Evolutionary conservation across 2,888 invertebrate genomes (phyloP).

Genomic region (Cheilosia scutellata): DNA sequence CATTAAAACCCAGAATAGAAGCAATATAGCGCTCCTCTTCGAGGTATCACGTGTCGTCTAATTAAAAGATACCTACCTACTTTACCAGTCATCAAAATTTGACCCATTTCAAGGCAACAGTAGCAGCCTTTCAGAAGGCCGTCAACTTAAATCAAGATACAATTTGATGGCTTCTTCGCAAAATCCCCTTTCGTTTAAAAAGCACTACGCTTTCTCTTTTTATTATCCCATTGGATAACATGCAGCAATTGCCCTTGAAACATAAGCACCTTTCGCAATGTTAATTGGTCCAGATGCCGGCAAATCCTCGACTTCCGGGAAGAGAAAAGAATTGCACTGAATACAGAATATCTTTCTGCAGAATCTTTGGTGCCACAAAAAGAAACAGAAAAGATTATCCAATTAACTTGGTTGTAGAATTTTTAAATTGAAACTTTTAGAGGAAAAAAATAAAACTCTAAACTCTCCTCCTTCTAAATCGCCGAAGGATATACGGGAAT

Average conservation of each 20-base stretch:
- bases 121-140: background rate
- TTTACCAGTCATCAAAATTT: background rate
- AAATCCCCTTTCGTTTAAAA: background rate
- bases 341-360: constrained; percentile 7
- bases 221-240: background rate
- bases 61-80: background rate
- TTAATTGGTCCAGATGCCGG: constrained; percentile 16
- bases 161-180: background rate
- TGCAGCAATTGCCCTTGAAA: constrained; percentile 28
- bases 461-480: background rate
- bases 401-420: constrained; percentile 46
- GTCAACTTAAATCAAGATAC: constrained; percentile 13
- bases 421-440: constrained; percentile 41
- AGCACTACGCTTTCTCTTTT: background rate
- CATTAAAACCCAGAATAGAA: background rate
- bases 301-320: constrained; percentile 14
- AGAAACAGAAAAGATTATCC: constrained; percentile 51
- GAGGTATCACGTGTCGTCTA: background rate
- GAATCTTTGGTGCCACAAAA: constrained; percentile 8
- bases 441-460: background rate
- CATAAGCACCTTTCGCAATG: constrained; percentile 14
- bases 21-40: background rate
- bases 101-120: background rate
- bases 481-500: background rate
- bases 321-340: background rate